Conservation (phyloP, 2,888 invertebrate genomes). For the Parascotia fuliginaria region DNA sequence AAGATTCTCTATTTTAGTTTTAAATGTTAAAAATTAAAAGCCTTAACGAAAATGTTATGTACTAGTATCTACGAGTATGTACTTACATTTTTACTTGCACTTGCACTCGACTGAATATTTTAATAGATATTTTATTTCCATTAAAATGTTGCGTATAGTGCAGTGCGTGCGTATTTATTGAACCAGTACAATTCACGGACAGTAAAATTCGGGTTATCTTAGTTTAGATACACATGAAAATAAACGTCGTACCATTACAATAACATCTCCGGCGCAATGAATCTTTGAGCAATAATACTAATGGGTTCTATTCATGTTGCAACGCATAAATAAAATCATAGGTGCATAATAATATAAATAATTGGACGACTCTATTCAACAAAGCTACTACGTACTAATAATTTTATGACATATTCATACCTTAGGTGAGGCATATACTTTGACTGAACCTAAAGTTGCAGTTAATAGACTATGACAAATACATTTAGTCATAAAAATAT, state of each 20-base stretch:
- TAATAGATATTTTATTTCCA: too few species aligned
- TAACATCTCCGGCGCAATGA: conserved; percentile 5
- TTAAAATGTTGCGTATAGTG: too few species aligned
- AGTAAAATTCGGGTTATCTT: background rate
- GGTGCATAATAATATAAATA: background rate
- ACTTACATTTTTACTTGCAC: too few species aligned
- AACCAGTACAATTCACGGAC: too few species aligned
- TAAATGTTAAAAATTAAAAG: too few species aligned
- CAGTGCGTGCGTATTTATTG: too few species aligned
- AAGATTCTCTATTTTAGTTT: too few species aligned
- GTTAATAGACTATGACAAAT: too few species aligned
- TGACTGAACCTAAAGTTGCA: background rate
- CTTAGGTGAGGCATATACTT: background rate
- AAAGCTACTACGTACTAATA: background rate
- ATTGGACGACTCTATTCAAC: background rate
- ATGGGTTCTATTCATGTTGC: conserved; percentile 9
- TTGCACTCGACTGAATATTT: too few species aligned
- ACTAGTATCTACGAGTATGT: conserved; percentile 22
- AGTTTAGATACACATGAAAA: conserved; percentile 8
- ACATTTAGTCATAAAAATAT: too few species aligned
- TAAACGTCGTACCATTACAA: conserved; percentile 14
- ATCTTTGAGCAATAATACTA: conserved; percentile 12
- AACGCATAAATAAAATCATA: background rate
- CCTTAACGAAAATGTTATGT: conserved; percentile 40
- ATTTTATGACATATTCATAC: background rate